A percentile compares a stretch with the other conserved stretches of the same genome.
These are phyloP conservation scores for Boloria euphrosyne DNA, from an alignment of 2,888 invertebrate species.

Conservation along the genomic window DNA sequence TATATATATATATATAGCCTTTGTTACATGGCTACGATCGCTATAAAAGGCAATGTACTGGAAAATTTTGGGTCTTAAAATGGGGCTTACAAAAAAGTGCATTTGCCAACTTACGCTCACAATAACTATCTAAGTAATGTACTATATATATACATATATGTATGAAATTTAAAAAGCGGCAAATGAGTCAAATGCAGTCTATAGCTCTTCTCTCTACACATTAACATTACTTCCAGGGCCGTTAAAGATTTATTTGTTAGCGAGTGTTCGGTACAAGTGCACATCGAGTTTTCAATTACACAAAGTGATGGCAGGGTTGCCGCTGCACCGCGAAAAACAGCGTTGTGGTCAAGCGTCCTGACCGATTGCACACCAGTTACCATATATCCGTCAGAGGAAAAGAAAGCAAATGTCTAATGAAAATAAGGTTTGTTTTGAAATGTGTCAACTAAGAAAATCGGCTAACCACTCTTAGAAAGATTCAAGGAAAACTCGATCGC, in stretches of 20 bases:
- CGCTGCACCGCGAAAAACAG: slow-evolving; percentile 72
- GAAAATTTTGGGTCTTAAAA: too few species aligned
- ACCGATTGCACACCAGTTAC: slow-evolving; percentile 70
- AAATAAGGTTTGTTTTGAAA: slow-evolving; percentile 64
- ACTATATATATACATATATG: background rate
- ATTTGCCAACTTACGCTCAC: too few species aligned
- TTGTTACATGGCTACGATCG: too few species aligned
- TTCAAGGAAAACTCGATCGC: slow-evolving; percentile 80
- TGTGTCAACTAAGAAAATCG: slow-evolving; percentile 57
- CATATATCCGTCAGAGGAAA: slow-evolving; percentile 49
- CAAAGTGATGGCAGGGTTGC: slow-evolving; percentile 74
- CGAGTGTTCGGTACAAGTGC: slow-evolving; percentile 73
- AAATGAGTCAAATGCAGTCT: slow-evolving; percentile 13
- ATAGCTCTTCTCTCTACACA: slow-evolving; percentile 14
- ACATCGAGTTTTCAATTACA: slow-evolving; percentile 81
- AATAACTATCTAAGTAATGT: too few species aligned
- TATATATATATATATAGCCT: too few species aligned
- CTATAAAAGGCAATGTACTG: too few species aligned
- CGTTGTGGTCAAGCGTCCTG: slow-evolving; percentile 68
- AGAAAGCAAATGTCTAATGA: slow-evolving; percentile 57
- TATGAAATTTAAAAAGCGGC: background rate
- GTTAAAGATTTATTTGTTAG: slow-evolving; percentile 72
- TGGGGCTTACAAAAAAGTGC: too few species aligned
- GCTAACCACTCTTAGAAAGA: slow-evolving; percentile 76
- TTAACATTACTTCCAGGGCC: slow-evolving; percentile 42